These are phyloP conservation scores for Anastrepha ludens DNA, from an alignment of 1,140 invertebrate genomes.

Conservation along the genomic window DNA sequence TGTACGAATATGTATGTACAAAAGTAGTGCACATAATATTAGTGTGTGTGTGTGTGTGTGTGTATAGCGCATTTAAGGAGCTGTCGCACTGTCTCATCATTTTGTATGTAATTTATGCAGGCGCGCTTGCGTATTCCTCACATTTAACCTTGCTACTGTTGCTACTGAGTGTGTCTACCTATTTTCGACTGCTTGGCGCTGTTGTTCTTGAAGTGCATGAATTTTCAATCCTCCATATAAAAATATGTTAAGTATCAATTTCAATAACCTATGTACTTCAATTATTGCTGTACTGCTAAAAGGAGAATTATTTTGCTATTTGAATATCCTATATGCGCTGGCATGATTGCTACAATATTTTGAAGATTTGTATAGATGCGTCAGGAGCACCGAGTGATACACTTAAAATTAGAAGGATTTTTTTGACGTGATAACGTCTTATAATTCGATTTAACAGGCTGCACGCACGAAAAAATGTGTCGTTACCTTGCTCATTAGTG, in stretches of 20 bases:
- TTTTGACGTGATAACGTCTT: too few relatives aligned
- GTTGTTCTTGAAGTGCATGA: conserved; percentile 37
- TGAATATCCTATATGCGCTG: background rate
- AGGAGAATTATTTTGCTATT: background rate
- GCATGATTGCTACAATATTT: background rate
- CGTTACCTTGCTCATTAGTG: too few relatives aligned
- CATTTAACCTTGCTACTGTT: background rate
- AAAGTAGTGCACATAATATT: too few relatives aligned
- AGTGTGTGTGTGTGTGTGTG: too few relatives aligned
- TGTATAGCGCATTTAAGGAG: too few relatives aligned
- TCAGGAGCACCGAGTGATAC: too few relatives aligned
- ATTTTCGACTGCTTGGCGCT: background rate
- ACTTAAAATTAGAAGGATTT: too few relatives aligned
- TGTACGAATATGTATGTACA: background rate
- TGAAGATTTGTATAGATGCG: background rate
- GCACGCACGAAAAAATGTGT: too few relatives aligned
- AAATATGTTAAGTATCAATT: conserved; percentile 34
- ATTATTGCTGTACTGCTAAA: background rate
- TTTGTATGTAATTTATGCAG: conserved; percentile 25
- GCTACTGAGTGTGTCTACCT: background rate
- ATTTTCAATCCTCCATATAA: background rate
- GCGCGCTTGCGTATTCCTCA: background rate
- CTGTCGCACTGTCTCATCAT: background rate
- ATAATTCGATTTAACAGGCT: too few relatives aligned
- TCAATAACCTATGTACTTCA: background rate